These are phyloP conservation scores for Hydroisotoma schaefferi DNA, from an alignment of 2,888 invertebrate genomes.

Conservation along the genomic window DNA sequence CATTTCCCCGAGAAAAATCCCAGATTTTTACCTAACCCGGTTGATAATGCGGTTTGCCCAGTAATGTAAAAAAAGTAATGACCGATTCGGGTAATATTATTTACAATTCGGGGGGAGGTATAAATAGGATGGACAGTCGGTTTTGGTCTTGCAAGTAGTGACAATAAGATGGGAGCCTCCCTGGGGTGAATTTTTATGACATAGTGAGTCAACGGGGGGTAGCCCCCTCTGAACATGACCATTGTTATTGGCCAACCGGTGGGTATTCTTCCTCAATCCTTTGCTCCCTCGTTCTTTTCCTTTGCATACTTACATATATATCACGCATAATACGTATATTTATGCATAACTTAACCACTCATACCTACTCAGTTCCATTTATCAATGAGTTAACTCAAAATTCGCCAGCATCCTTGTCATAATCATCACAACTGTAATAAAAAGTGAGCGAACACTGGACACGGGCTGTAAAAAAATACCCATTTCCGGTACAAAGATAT, in stretches of 20 bases:
- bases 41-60: not conserved
- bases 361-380: too few species aligned
- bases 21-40: not conserved
- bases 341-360: too few species aligned
- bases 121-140: not conserved
- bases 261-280: conserved; percentile 12
- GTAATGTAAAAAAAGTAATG: not conserved
- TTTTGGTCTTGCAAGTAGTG: too few species aligned
- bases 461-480: conserved; percentile 12
- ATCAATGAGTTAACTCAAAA: too few species aligned
- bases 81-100: not conserved
- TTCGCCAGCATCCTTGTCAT: too few species aligned
- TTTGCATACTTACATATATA: too few species aligned
- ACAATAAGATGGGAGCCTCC: conserved; percentile 34
- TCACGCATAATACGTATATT: too few species aligned
- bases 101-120: not conserved
- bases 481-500: conserved; percentile 16
- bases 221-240: conserved; percentile 1
- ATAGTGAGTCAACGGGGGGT: conserved; percentile 46
- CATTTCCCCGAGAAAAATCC: not conserved
- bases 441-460: conserved; percentile 3
- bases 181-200: conserved; percentile 49
- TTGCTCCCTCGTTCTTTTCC: conserved; percentile 1
- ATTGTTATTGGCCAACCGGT: conserved; percentile 3
- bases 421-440: too few species aligned